Evolutionary conservation across 2,888 invertebrate genomes (phyloP).

Genomic region (Callosobruchus maculatus): DNA sequence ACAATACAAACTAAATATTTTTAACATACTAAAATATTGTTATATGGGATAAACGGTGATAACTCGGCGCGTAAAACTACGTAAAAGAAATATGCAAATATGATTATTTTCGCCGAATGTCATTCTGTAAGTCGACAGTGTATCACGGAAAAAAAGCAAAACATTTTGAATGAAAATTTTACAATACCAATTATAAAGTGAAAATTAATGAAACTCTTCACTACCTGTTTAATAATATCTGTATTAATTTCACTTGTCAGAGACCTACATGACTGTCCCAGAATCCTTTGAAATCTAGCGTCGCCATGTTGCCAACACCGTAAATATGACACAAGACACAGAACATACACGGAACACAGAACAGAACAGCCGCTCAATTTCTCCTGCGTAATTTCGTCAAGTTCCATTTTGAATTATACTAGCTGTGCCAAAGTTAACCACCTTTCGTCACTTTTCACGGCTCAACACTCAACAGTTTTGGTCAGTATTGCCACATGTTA

Average conservation of each 20-base stretch:
- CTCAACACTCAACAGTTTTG: too few relatives aligned
- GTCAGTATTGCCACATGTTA: too few relatives aligned
- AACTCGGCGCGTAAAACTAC: neutral
- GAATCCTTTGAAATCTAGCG: slow-evolving; percentile 45
- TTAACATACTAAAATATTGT: neutral
- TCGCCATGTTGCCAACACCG: slow-evolving; percentile 42
- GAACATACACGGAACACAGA: too few relatives aligned
- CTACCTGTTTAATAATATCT: neutral
- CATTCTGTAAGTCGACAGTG: neutral
- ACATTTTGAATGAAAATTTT: neutral
- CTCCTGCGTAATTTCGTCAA: too few relatives aligned
- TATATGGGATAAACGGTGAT: too few relatives aligned
- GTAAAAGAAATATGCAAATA: too few relatives aligned
- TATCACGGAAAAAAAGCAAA: neutral
- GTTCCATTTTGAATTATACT: too few relatives aligned
- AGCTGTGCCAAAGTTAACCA: too few relatives aligned
- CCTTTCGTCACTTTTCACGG: too few relatives aligned
- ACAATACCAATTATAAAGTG: neutral
- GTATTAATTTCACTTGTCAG: slow-evolving; percentile 45
- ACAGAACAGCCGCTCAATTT: too few relatives aligned
- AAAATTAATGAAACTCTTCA: neutral
- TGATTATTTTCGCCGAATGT: neutral
- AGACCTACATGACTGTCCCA: slow-evolving; percentile 48
- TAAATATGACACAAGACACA: too few relatives aligned
- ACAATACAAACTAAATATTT: neutral